phyloP scores from a whole-genome alignment of 2,888 invertebrate genomes.

The Eupithecia insigniata region DNA sequence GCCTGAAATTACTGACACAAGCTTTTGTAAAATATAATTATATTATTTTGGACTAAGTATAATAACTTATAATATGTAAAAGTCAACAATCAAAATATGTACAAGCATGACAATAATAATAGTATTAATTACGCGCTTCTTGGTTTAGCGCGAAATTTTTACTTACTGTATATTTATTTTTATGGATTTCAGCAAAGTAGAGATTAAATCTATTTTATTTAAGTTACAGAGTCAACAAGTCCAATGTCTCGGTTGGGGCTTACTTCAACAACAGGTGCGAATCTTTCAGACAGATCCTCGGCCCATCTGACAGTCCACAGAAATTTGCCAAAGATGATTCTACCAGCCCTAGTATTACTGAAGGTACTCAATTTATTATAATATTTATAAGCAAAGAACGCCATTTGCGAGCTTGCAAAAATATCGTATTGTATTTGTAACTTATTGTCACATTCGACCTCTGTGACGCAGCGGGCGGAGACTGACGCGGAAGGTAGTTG shows the following conservation, averaged over 20 bases:
- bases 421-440: no score
- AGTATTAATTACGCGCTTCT: no score
- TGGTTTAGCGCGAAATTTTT: no score
- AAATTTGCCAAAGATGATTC: conserved; percentile 48
- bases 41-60: no score
- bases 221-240: conserved; percentile 61
- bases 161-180: no score
- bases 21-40: no score
- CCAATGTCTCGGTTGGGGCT: conserved; percentile 69
- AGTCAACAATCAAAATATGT: no score
- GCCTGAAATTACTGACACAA: no score
- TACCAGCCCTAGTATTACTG: conserved; percentile 63
- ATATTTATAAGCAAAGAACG: not conserved
- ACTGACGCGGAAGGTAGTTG: not conserved
- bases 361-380: conserved; percentile 53
- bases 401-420: no score
- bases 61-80: no score
- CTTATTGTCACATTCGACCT: not conserved
- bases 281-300: conserved; percentile 65
- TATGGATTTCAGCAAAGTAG: no score
- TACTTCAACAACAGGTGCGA: conserved; percentile 74
- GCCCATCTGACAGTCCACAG: conserved; percentile 68
- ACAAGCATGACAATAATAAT: no score
- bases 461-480: not conserved
- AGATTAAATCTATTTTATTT: conserved; percentile 37